Evolutionary conservation across 2,888 invertebrate genomes (phyloP), one percentile per base, ranked within the genome.

Genomic region (Carcina quercana): DNA sequence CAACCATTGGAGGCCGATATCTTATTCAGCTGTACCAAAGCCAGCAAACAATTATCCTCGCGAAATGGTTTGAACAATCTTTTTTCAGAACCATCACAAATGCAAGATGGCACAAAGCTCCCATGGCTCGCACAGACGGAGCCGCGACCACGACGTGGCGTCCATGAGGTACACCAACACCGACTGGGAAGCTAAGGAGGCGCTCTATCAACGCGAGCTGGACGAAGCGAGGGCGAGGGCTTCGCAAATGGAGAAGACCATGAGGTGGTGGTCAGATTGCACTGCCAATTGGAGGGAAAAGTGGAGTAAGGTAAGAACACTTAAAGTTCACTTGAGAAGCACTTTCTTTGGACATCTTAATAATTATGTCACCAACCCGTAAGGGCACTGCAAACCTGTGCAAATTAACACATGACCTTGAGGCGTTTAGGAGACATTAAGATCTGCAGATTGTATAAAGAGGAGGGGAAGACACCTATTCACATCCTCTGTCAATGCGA

Each of bases 191-290:
- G 90, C 91, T 27, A 91, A 91, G 66, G 91, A 92, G 75, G 91
- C 90, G 1, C 67, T 72, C n/a, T 82, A 72, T 48, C 78, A 76
- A 54, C 83, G 95, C 28, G 98, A 98, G 66, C 82, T 98, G 43
- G 97, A 98, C 59, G 98, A 98, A 62, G 96, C 97, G 0, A 86
- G 96, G 45, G 96, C 96, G 3, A 82, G 98, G 41, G 96, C 97
- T 10, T 93, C 96, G 0, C 98, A 98, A 75, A 98, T 98, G 98
- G 98, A 98, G 70, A 98, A 98, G 74, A 98, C 98, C 0, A 98
- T 98, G 97, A 86, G 97, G 37, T 98, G 98, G 98, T 98, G 98
- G 98, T 97, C 97, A 0, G 98, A 98, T 67, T 98, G 98, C 68
- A 98, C 98, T 0, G 95, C 97, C 92, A 98, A 97, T 94, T 30